phyloP scores from a whole-genome alignment of 2,797 vertebrate genomes.

The Poeciliopsis gracilis region DNA sequence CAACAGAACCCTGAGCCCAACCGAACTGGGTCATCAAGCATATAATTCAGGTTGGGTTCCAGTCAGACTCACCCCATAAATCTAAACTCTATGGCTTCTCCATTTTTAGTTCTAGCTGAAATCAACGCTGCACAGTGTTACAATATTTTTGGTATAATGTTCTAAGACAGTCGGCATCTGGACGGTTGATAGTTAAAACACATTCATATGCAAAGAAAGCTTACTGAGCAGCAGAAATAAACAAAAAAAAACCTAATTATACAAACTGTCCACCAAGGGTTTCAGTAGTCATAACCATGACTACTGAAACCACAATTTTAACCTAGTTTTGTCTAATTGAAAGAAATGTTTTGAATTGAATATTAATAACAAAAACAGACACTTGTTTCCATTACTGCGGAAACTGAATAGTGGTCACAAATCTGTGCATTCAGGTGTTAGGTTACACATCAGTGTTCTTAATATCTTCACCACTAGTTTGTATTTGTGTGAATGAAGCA shows the following conservation, averaged over 20 bases:
- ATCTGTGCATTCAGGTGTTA: background rate
- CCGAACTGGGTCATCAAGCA: too few relatives aligned
- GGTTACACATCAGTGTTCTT: background rate
- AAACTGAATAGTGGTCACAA: background rate
- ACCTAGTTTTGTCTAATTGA: background rate
- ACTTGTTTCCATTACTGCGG: background rate
- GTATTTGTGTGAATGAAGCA: conserved; percentile 17
- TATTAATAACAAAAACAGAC: background rate
- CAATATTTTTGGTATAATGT: background rate
- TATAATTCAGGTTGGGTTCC: too few relatives aligned
- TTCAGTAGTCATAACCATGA: background rate
- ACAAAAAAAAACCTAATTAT: background rate
- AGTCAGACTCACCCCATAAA: too few relatives aligned
- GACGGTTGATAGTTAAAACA: background rate
- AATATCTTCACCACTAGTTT: conserved; percentile 19
- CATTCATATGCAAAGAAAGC: background rate
- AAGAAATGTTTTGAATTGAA: background rate
- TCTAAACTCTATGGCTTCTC: too few relatives aligned
- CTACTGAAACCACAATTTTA: background rate
- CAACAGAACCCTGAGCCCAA: too few relatives aligned
- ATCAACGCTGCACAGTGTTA: too few relatives aligned
- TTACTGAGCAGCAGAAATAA: background rate
- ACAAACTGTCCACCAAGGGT: background rate
- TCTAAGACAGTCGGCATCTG: background rate
- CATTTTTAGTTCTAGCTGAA: too few relatives aligned